phyloP scores from a whole-genome alignment of 2,797 vertebrate species.

The Lagocephalus sceleratus region DNA sequence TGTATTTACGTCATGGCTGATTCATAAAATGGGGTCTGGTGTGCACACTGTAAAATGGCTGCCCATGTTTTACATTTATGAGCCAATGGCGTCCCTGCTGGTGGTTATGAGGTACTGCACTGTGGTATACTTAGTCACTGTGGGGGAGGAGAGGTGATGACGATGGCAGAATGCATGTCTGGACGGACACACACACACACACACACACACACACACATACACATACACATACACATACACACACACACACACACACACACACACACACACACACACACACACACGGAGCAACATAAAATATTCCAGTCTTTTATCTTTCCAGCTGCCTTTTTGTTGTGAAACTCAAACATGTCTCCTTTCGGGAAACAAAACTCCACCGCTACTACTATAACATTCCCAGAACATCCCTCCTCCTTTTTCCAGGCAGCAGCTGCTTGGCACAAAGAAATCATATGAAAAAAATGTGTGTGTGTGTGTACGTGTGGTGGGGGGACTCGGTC shows the following conservation, averaged over 20 bases:
- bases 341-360: conserved; percentile 30
- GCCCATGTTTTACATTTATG: conserved; percentile 69
- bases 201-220: background rate
- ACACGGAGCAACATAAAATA: too few relatives aligned
- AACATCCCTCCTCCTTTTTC: conserved; percentile 39
- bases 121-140: conserved; percentile 54
- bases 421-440: conserved; percentile 70
- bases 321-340: conserved; percentile 37
- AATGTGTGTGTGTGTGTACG: conserved; percentile 10
- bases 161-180: conserved; percentile 36
- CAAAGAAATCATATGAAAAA: conserved; percentile 30
- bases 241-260: too few relatives aligned
- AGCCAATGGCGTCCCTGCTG: conserved; percentile 64
- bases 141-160: conserved; percentile 60
- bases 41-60: conserved; percentile 78
- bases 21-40: conserved; percentile 89
- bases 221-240: background rate
- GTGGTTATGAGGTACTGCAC: conserved; percentile 27
- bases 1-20: conserved; percentile 64
- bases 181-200: conserved; percentile 11
- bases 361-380: conserved; percentile 37
- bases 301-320: conserved; percentile 30
- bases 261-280: too few relatives aligned
- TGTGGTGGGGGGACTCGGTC: conserved; percentile 2
- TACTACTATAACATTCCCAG: conserved; percentile 33